Conservation (phyloP, 2,113 vertebrate species). For the Alaudala cheleensis region DNA sequence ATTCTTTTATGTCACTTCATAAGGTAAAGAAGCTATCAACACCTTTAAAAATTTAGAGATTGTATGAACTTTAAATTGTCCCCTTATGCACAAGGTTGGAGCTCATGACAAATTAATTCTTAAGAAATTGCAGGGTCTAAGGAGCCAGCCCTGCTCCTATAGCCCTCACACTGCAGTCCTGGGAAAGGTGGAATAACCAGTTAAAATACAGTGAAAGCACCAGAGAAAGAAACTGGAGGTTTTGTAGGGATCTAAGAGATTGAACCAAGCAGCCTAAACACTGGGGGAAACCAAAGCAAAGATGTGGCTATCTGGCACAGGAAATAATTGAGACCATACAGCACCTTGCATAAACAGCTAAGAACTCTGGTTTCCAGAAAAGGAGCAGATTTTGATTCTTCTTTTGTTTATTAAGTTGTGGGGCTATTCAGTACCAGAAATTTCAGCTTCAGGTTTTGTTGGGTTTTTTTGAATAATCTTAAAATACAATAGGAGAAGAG, state of each 20-base stretch:
- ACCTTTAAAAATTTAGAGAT: neutral
- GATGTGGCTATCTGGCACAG: neutral
- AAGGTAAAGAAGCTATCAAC: neutral
- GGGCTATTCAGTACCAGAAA: neutral
- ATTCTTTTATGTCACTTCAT: neutral
- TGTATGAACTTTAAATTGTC: neutral
- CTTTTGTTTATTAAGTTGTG: neutral
- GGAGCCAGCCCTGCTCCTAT: neutral
- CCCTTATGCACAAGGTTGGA: neutral
- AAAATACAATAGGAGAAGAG: neutral
- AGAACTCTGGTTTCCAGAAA: neutral
- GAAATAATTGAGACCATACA: neutral
- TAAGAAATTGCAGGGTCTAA: neutral
- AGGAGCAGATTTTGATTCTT: neutral
- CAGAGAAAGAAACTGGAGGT: neutral
- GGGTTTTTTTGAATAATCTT: neutral
- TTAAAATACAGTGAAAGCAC: neutral
- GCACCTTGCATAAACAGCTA: neutral
- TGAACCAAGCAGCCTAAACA: neutral
- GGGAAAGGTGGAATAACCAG: neutral
- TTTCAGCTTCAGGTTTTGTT: neutral
- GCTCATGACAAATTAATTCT: neutral
- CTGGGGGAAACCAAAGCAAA: neutral
- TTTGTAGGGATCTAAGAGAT: neutral
- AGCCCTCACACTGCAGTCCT: neutral